Evolutionary conservation across 1,140 invertebrate species (phyloP), one percentile per base, ranked within the genome.

Genomic region (Drosophila ficusphila): DNA sequence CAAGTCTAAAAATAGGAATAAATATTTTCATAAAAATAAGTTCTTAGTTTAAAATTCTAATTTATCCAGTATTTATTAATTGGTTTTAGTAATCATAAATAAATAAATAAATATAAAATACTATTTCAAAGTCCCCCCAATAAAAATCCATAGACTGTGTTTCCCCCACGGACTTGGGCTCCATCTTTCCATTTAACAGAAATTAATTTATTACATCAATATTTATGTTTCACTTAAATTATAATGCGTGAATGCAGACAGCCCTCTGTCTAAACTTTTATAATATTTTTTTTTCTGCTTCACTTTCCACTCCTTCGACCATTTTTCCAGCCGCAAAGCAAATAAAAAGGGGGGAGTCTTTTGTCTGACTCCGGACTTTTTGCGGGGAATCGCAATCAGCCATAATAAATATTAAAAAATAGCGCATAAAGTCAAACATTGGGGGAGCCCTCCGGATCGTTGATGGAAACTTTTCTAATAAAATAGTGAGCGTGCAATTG

Each of bases 141-240:
- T 60, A n/a, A 27, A 23, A 6, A 44, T 3, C 25, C 48, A 31
- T n/a, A 18, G 25, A 31, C 29, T 31, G 18, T 16, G 3, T 8
- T 9, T 3, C n/a, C 12, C 8, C 12, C 47, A 7, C 47, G 4
- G 36, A n/a, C 36, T 6, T 1, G 4, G 19, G 1, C 42, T 52
- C 60, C 44, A 64, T 56, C 67, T 69, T 86, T 86, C 73, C 72
- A 77, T 88, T 89, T 75, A 65, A 68, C 56, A 81, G 64, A 88
- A 88, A 88, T 88, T 88, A 88, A 88, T 88, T 88, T 88, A 88
- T 88, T 88, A 77, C 74, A 88, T 88, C 83, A 88, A 88, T 88
- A 88, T 88, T 88, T 88, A 88, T 88, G 82, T 88, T 88, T 89
- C 82, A 88, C 82, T 88, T 88, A 88, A 88, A 88, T 88, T 89